These are phyloP conservation scores for Pyrgus malvae DNA, from an alignment of 2,888 invertebrate genomes.

Conservation along the genomic window DNA sequence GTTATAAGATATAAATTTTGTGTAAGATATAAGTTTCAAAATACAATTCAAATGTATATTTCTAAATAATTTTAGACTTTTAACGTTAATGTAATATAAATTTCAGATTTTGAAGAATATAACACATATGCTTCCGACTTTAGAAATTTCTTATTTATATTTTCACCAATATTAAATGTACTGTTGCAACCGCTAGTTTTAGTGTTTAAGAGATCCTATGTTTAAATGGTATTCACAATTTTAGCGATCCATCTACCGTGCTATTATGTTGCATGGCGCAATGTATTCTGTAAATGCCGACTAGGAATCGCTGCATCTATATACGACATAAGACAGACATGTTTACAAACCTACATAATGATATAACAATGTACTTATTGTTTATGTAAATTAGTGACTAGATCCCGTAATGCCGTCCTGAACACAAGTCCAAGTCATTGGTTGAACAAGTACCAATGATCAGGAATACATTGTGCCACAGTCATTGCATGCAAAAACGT, in stretches of 20 bases:
- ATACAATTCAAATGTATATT: conserved; percentile 20
- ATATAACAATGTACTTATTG: not conserved
- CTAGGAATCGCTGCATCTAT: not conserved
- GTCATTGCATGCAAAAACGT: no score
- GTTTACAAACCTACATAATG: not conserved
- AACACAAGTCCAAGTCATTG: not conserved
- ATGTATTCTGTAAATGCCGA: conserved; percentile 7
- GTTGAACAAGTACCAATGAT: not conserved
- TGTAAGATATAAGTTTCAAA: conserved; percentile 24
- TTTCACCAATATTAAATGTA: no score
- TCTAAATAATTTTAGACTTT: conserved; percentile 12
- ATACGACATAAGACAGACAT: not conserved
- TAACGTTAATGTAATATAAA: conserved; percentile 17
- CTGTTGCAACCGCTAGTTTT: not conserved
- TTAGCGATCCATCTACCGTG: not conserved
- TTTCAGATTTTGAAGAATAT: conserved; percentile 12
- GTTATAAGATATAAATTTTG: conserved; percentile 11
- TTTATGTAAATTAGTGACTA: conserved; percentile 17
- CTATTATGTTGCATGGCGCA: conserved; percentile 2
- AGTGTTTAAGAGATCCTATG: not conserved
- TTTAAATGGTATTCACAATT: not conserved
- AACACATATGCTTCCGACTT: not conserved
- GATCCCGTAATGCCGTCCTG: conserved; percentile 13
- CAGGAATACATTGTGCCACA: conserved; percentile 13
- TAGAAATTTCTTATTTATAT: not conserved